A percentile compares a stretch with the other conserved stretches of the same genome.
These are phyloP conservation scores for Lineus longissimus DNA, from an alignment of 1,140 invertebrate species.

Conservation along the genomic window DNA sequence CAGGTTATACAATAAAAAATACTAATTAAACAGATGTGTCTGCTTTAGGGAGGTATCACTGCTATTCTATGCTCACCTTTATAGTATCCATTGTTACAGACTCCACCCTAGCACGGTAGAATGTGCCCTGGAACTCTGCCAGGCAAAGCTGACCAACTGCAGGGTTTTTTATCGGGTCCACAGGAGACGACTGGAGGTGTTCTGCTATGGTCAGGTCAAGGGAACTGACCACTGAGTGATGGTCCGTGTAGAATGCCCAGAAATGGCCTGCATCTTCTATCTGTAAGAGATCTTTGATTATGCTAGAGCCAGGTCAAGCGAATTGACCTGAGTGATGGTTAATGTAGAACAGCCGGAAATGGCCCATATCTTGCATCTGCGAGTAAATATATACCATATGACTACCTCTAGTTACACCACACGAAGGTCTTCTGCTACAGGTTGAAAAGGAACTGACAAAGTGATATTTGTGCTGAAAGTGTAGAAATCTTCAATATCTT, in stretches of 20 bases:
- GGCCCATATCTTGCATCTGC: background rate
- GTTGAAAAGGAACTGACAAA: too few species aligned
- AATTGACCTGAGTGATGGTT: too few species aligned
- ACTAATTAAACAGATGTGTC: too few species aligned
- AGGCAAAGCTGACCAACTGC: slow-evolving; percentile 31
- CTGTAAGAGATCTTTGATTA: slow-evolving; percentile 19
- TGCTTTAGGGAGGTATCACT: slow-evolving; percentile 26
- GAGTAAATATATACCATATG: background rate
- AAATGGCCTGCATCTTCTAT: slow-evolving; percentile 50
- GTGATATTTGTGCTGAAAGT: too few species aligned
- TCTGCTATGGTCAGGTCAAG: too few species aligned
- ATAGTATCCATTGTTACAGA: slow-evolving; percentile 1
- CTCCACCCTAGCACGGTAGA: slow-evolving; percentile 33
- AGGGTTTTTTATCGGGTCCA: background rate
- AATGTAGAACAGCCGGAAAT: too few species aligned
- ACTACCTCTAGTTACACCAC: background rate
- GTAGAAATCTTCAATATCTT: too few species aligned
- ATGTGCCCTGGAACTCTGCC: background rate
- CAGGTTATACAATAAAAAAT: too few species aligned
- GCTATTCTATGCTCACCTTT: background rate
- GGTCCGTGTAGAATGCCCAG: slow-evolving; percentile 42
- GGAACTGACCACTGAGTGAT: background rate
- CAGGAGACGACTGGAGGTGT: too few species aligned
- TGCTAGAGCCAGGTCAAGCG: background rate
- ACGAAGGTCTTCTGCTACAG: too few species aligned